These are phyloP conservation scores for Prietella phreatophila DNA, from an alignment of 2,113 vertebrate species.

Conservation along the genomic window DNA sequence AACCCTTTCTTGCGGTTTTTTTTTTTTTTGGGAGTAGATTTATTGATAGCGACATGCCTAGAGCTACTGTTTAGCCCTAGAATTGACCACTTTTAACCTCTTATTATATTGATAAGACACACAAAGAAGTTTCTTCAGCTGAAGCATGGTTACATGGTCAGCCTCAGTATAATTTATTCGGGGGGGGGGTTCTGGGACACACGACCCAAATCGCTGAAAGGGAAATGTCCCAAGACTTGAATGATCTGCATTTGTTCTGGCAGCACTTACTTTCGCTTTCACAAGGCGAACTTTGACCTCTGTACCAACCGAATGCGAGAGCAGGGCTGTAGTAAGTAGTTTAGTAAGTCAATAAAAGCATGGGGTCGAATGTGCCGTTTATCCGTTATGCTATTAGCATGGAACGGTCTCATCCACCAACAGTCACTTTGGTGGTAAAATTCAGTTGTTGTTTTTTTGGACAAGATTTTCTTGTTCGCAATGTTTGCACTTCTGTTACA, in stretches of 20 bases:
- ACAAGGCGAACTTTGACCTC: background rate
- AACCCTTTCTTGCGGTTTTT: too few species aligned
- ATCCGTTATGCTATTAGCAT: background rate
- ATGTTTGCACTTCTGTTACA: background rate
- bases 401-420: background rate
- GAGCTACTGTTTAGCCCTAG: background rate
- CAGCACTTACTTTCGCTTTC: background rate
- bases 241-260: background rate
- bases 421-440: background rate
- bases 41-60: too few species aligned
- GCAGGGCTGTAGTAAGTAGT: background rate
- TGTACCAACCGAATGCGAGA: background rate
- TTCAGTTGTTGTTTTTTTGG: background rate
- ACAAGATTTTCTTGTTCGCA: background rate
- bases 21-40: too few species aligned
- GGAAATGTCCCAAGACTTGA: background rate
- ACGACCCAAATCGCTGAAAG: background rate
- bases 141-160: background rate
- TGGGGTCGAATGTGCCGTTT: background rate
- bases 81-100: background rate
- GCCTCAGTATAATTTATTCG: background rate
- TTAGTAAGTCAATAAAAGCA: background rate
- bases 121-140: background rate
- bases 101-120: background rate
- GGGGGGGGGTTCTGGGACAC: too few species aligned